phyloP scores from a whole-genome alignment of 2,113 vertebrate genomes.

The Misgurnus mizolepis region DNA sequence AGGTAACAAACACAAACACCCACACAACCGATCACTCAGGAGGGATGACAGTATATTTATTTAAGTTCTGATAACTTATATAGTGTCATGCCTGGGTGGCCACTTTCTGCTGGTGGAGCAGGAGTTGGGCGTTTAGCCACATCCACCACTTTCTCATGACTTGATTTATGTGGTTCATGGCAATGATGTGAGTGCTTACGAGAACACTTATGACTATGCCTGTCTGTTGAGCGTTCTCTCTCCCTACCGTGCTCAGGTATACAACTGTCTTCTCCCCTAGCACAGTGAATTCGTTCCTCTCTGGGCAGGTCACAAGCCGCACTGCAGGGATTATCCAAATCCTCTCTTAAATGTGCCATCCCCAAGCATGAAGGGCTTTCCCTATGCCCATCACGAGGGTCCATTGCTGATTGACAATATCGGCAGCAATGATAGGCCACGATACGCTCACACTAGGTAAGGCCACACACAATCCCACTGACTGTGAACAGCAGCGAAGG shows the following conservation, averaged over 20 bases:
- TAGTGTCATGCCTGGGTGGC: background rate
- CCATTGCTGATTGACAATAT: background rate
- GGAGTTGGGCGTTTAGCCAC: background rate
- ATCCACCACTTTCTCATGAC: too few species aligned
- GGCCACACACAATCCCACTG: too few species aligned
- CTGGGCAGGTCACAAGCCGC: background rate
- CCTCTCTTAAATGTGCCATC: background rate
- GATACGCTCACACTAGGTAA: too few species aligned
- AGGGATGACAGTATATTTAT: background rate
- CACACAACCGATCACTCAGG: too few species aligned
- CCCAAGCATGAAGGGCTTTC: background rate
- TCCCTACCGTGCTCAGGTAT: background rate
- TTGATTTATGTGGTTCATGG: background rate
- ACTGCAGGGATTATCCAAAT: slow-evolving; percentile 4
- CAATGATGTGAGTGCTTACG: background rate
- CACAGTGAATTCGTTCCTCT: background rate
- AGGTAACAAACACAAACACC: too few species aligned
- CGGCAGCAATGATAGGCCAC: background rate
- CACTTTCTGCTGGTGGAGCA: background rate
- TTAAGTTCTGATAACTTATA: too few species aligned
- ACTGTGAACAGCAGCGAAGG: background rate
- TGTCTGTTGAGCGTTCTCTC: background rate
- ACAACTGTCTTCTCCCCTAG: background rate
- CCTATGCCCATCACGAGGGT: background rate
- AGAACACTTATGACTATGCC: background rate